These are phyloP conservation scores for Ceratina australensis DNA, from an alignment of 1,140 invertebrate species.

Conservation along the genomic window DNA sequence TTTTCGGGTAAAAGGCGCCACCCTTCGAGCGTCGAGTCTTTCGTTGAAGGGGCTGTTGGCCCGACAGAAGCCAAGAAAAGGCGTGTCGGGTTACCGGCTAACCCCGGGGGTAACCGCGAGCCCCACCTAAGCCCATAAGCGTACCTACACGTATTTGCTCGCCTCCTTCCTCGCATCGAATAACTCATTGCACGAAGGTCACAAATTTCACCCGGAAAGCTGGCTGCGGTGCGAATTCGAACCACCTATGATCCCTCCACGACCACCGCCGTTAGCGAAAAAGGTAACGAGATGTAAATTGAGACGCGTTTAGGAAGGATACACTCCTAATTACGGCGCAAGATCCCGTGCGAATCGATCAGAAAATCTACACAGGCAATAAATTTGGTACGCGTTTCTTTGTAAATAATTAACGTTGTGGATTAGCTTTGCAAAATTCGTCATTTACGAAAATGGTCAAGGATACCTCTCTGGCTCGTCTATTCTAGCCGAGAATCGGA, in stretches of 20 bases:
- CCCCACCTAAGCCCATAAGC: constrained; percentile 67
- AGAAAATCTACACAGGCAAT: neutral
- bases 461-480: neutral
- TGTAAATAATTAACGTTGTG: no score
- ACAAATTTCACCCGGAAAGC: constrained; percentile 34
- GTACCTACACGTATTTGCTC: constrained; percentile 59
- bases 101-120: constrained; percentile 75
- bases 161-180: constrained; percentile 29
- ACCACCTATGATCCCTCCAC: constrained; percentile 36
- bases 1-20: constrained; percentile 69
- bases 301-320: constrained; percentile 41
- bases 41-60: constrained; percentile 75
- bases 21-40: constrained; percentile 59
- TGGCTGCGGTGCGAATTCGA: constrained; percentile 26
- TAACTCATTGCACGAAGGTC: constrained; percentile 53
- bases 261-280: constrained; percentile 2
- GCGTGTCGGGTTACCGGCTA: constrained; percentile 74
- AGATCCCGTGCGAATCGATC: neutral
- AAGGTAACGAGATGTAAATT: constrained; percentile 50
- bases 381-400: no score
- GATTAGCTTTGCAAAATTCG: no score
- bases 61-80: constrained; percentile 79
- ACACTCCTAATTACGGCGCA: constrained; percentile 8
- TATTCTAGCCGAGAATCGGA: neutral
- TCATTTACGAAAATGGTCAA: no score